Percentiles rank a stretch among this genome's conserved stretches.
Conservation (phyloP, 2,113 vertebrate genomes). For the Himantopus leucocephalus region DNA sequence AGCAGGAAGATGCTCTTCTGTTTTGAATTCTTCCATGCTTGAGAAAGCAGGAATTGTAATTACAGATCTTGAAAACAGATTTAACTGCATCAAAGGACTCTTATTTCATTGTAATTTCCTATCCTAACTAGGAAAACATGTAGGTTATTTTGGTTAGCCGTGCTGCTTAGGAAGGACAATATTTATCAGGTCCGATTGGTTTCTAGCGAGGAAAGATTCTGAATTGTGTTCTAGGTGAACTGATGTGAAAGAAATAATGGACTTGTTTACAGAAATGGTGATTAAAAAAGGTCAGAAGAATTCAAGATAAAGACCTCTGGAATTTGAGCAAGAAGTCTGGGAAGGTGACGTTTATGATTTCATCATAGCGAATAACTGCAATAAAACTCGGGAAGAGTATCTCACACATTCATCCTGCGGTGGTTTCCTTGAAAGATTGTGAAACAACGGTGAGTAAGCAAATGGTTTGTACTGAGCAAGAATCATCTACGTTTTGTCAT, state of each 20-base stretch:
- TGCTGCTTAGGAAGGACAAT: background rate
- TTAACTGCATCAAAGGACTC: background rate
- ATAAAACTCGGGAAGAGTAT: background rate
- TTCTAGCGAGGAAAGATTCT: background rate
- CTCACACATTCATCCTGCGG: background rate
- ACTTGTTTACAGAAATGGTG: background rate
- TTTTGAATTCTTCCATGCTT: background rate
- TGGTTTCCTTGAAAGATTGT: conserved; percentile 6
- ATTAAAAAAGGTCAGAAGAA: background rate
- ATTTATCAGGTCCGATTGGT: background rate
- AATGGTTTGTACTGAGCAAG: background rate
- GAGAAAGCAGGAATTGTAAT: background rate
- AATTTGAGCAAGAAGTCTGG: background rate
- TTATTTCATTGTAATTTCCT: background rate
- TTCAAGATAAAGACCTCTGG: background rate
- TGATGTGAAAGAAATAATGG: background rate
- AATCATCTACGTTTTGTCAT: background rate
- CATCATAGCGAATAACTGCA: background rate
- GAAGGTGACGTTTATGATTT: conserved; percentile 8
- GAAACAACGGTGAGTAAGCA: background rate
- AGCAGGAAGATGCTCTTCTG: background rate
- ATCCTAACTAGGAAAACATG: background rate
- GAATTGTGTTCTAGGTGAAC: background rate
- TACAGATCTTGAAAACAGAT: background rate
- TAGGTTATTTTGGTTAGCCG: background rate